These are phyloP conservation scores for Fundulus diaphanus DNA, from an alignment of 2,797 vertebrate species.

Conservation along the genomic window DNA sequence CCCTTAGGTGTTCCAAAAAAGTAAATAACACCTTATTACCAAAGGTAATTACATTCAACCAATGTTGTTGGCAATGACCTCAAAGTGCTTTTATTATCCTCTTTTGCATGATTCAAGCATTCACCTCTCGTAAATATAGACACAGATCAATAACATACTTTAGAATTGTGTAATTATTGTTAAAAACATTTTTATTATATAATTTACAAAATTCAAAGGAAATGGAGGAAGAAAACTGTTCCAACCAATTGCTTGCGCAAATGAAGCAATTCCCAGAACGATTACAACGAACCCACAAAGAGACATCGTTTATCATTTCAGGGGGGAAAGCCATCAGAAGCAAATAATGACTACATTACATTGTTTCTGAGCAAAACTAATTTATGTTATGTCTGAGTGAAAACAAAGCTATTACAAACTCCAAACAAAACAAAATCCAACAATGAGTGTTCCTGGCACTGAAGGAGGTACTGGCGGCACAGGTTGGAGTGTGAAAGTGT, in stretches of 20 bases:
- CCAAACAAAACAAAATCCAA: slow-evolving; percentile 31
- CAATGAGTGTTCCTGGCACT: slow-evolving; percentile 24
- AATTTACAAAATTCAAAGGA: slow-evolving; percentile 17
- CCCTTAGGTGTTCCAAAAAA: too few species aligned
- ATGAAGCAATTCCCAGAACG: slow-evolving; percentile 53
- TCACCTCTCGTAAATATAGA: neutral
- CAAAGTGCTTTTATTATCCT: neutral
- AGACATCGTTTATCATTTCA: slow-evolving; percentile 46
- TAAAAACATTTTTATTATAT: slow-evolving; percentile 3
- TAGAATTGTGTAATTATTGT: slow-evolving; percentile 4
- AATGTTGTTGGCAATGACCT: too few species aligned
- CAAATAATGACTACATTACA: slow-evolving; percentile 55
- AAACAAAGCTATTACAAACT: slow-evolving; percentile 44
- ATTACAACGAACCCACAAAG: slow-evolving; percentile 47
- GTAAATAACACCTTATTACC: neutral
- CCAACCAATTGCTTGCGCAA: slow-evolving; percentile 35
- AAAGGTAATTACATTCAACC: neutral
- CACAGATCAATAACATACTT: neutral
- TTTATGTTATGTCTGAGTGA: slow-evolving; percentile 46
- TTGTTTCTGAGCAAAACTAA: slow-evolving; percentile 47
- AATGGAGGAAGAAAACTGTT: slow-evolving; percentile 4
- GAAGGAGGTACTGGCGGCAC: slow-evolving; percentile 4
- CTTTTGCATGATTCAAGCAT: neutral
- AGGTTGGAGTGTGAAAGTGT: slow-evolving; percentile 15
- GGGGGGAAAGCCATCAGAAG: slow-evolving; percentile 52